Evolutionary conservation across 2,113 vertebrate genomes (phyloP).

Genomic region (Rattus rattus): DNA sequence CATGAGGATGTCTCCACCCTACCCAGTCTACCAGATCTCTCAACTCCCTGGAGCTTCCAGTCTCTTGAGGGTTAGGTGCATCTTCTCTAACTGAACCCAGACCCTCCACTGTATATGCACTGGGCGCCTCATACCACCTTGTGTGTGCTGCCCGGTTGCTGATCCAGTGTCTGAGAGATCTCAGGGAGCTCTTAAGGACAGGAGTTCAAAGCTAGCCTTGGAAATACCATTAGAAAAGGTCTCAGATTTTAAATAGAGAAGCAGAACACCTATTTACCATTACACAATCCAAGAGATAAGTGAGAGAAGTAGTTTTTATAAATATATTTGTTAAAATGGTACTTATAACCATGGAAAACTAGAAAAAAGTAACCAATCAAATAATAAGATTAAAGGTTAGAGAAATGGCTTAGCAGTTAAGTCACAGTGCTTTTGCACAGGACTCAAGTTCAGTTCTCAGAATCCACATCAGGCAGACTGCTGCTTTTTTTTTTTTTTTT

Average conservation of each 20-base stretch:
- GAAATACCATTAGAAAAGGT: not conserved
- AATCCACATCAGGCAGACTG: not conserved
- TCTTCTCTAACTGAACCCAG: too few relatives aligned
- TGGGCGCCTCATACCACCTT: too few relatives aligned
- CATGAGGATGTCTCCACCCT: too few relatives aligned
- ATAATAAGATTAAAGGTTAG: not conserved
- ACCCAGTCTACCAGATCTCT: too few relatives aligned
- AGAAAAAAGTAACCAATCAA: not conserved
- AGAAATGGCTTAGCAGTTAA: not conserved
- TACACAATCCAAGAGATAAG: not conserved
- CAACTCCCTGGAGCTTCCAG: too few relatives aligned
- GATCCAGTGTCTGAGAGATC: too few relatives aligned
- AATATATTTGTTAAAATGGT: not conserved
- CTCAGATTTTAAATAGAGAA: not conserved
- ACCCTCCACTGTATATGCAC: too few relatives aligned
- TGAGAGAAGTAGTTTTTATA: not conserved
- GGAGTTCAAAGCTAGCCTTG: not conserved
- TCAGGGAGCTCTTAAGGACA: not conserved
- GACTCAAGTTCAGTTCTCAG: not conserved
- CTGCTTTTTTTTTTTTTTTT: too few relatives aligned
- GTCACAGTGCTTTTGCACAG: not conserved
- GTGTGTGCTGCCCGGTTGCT: too few relatives aligned
- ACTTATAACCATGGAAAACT: not conserved
- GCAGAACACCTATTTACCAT: not conserved
- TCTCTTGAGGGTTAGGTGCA: too few relatives aligned